These are phyloP conservation scores for Trilocha varians DNA, from an alignment of 2,888 invertebrate genomes.

Conservation along the genomic window DNA sequence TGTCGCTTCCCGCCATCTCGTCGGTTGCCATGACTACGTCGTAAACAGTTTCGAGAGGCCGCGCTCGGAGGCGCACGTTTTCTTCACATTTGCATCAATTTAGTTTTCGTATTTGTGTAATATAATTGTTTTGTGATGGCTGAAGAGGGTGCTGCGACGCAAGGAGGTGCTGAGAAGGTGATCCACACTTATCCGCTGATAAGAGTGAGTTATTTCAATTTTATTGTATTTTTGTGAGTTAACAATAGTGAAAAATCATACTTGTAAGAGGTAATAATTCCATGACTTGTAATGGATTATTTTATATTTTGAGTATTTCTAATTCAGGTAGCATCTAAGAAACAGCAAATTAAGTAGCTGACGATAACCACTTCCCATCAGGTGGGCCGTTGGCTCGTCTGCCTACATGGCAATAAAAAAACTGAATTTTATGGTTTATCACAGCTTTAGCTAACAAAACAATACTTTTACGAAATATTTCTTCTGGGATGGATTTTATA, in stretches of 20 bases:
- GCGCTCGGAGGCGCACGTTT: constrained; percentile 24
- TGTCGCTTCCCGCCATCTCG: constrained; percentile 54
- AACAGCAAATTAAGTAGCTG: too few species aligned
- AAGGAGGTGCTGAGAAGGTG: constrained; percentile 72
- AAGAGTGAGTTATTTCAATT: constrained; percentile 73
- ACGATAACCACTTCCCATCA: too few species aligned
- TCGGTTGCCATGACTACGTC: constrained; percentile 65
- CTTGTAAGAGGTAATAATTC: too few species aligned
- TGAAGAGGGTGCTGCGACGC: constrained; percentile 36
- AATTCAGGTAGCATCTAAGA: too few species aligned
- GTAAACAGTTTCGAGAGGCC: constrained; percentile 64
- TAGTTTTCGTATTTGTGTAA: constrained; percentile 8
- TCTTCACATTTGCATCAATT: constrained; percentile 6
- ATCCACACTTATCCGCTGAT: constrained; percentile 88
- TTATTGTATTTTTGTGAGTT: not conserved
- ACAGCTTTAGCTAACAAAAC: too few species aligned
- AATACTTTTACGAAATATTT: too few species aligned
- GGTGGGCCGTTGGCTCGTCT: too few species aligned
- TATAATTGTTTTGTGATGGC: constrained; percentile 38
- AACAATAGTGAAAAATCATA: not conserved
- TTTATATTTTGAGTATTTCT: too few species aligned
- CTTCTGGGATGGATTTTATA: too few species aligned
- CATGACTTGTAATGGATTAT: too few species aligned
- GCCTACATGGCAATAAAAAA: too few species aligned
- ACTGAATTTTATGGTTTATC: too few species aligned